phyloP scores from a whole-genome alignment of 2,888 invertebrate species.

The Stratiomys singularior region DNA sequence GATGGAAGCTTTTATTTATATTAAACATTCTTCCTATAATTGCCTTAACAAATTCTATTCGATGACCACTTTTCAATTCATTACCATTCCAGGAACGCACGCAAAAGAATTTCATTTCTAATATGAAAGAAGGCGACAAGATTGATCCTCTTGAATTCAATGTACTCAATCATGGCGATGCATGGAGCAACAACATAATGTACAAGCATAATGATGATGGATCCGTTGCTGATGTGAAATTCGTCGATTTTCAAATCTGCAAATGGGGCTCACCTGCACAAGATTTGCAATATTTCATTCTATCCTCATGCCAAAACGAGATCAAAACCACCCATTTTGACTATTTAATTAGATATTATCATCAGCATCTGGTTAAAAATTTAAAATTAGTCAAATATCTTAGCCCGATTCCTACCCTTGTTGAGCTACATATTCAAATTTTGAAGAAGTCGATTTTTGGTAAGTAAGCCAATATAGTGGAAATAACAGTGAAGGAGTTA shows the following conservation, averaged over 20 bases:
- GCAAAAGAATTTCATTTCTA: background rate
- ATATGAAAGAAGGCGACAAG: background rate
- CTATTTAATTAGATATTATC: conserved; percentile 55
- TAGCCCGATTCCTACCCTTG: conserved; percentile 54
- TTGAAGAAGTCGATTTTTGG: conserved; percentile 56
- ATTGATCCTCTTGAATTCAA: conserved; percentile 56
- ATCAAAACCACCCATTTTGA: conserved; percentile 54
- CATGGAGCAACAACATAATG: conserved; percentile 61
- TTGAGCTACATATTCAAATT: conserved; percentile 55
- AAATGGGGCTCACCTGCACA: conserved; percentile 56
- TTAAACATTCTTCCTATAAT: too few relatives aligned
- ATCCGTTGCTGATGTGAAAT: conserved; percentile 57
- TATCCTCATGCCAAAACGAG: conserved; percentile 54
- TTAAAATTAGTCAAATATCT: conserved; percentile 52
- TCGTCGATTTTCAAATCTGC: conserved; percentile 60
- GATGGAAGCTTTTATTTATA: too few relatives aligned
- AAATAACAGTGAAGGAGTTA: too few relatives aligned
- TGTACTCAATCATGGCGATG: conserved; percentile 60
- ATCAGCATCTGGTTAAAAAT: conserved; percentile 50
- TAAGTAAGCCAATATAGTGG: conserved; percentile 49
- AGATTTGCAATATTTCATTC: conserved; percentile 57
- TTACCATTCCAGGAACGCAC: background rate
- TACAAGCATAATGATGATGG: conserved; percentile 57
- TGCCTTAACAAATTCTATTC: too few relatives aligned
- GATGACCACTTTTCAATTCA: too few relatives aligned